A percentile compares a stretch with the other conserved stretches of the same genome.
These are phyloP conservation scores for Cepphus grylle DNA, from an alignment of 2,113 vertebrate genomes.

Conservation along the genomic window DNA sequence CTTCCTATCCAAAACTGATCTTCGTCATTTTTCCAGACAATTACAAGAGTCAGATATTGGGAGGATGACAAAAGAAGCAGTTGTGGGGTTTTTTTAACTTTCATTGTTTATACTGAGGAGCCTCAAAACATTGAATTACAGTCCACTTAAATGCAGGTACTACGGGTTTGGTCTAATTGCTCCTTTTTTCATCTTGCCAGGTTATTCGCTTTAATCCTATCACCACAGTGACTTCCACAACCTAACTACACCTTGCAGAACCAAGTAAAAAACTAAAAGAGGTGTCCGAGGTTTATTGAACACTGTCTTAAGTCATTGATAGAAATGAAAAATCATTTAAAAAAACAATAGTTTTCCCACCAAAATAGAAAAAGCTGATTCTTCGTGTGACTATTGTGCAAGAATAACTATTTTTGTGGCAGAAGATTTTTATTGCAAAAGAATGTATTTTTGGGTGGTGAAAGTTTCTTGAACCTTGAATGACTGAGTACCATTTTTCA, in stretches of 20 bases:
- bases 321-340: neutral
- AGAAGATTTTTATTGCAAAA: neutral
- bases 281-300: neutral
- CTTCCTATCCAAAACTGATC: neutral
- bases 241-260: neutral
- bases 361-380: neutral
- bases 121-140: neutral
- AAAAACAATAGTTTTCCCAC: neutral
- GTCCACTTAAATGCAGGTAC: neutral
- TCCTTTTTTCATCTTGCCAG: neutral
- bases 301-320: neutral
- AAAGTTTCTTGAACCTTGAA: neutral
- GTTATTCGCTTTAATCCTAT: neutral
- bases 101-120: neutral
- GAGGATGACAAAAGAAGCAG: neutral
- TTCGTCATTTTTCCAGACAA: neutral
- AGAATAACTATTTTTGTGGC: neutral
- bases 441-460: neutral
- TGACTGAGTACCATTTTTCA: constrained; percentile 27
- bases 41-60: neutral
- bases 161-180: neutral
- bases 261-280: neutral
- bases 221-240: neutral
- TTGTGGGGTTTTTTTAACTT: neutral
- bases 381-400: neutral